Percentiles rank a stretch among this genome's conserved stretches.
Conservation (phyloP, 1,140 invertebrate species). For the Theocolax elegans region DNA sequence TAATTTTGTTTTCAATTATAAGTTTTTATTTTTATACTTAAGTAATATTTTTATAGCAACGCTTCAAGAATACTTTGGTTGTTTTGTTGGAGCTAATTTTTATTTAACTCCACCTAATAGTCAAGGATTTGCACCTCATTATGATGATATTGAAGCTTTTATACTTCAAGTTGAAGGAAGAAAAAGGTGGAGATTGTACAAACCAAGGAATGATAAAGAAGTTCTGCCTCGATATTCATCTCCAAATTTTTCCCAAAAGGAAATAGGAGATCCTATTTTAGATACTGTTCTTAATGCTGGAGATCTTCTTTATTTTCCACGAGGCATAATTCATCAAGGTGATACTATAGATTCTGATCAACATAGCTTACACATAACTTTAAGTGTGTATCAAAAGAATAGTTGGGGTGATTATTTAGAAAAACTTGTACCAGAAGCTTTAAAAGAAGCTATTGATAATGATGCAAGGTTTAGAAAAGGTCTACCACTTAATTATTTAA, state of each 20-base stretch:
- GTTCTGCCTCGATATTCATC: constrained; percentile 84
- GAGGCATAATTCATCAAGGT: constrained; percentile 94
- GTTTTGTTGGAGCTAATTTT: constrained; percentile 93
- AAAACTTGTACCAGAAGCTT: constrained; percentile 80
- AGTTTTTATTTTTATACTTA: constrained; percentile 16
- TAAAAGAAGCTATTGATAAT: constrained; percentile 77
- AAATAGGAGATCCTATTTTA: constrained; percentile 84
- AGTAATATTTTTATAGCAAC: constrained; percentile 65
- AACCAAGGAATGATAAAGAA: constrained; percentile 73
- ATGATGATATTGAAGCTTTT: constrained; percentile 99
- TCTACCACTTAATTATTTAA: constrained; percentile 82
- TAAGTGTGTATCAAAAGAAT: constrained; percentile 93
- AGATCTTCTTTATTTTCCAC: constrained; percentile 91
- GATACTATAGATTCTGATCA: constrained; percentile 73
- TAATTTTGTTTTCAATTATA: constrained; percentile 8
- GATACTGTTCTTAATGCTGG: constrained; percentile 86
- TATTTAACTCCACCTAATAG: constrained; percentile 95
- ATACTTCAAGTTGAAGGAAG: constrained; percentile 95
- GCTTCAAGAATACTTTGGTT: constrained; percentile 94
- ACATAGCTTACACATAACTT: constrained; percentile 92
- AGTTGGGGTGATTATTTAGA: constrained; percentile 90
- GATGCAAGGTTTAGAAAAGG: constrained; percentile 82
- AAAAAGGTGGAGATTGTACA: constrained; percentile 94
- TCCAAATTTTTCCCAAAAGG: constrained; percentile 80
- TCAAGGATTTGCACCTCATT: constrained; percentile 98